Conservation (phyloP, 2,888 invertebrate species). For the Lycaena phlaeas region DNA sequence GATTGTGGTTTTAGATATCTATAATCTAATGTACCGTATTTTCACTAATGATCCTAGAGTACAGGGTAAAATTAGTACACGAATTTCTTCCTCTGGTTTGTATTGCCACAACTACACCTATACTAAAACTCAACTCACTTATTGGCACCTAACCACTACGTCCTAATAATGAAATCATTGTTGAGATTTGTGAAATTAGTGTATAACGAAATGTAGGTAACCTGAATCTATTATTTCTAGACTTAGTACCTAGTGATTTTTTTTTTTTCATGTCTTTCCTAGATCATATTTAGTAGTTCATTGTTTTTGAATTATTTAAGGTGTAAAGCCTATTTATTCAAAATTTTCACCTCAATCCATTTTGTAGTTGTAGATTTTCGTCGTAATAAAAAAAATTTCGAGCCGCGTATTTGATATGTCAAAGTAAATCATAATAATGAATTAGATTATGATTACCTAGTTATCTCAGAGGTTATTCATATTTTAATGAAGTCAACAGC, state of each 20-base stretch:
- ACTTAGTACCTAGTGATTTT: constrained; percentile 35
- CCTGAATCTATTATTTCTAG: constrained; percentile 46
- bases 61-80: constrained; percentile 71
- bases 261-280: constrained; percentile 26
- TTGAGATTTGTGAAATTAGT: constrained; percentile 59
- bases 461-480: constrained; percentile 59
- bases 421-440: constrained; percentile 70
- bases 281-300: constrained; percentile 32
- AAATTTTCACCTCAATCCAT: constrained; percentile 57
- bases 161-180: constrained; percentile 54
- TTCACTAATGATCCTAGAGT: constrained; percentile 68
- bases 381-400: constrained; percentile 63
- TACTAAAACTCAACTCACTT: constrained; percentile 59
- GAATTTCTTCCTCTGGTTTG: constrained; percentile 54
- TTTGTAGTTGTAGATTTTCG: constrained; percentile 56
- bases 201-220: constrained; percentile 42
- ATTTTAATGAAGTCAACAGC: constrained; percentile 55
- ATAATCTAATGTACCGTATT: constrained; percentile 27
- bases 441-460: constrained; percentile 62
- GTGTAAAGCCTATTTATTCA: constrained; percentile 30
- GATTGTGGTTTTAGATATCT: constrained; percentile 13
- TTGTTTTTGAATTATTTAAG: constrained; percentile 33
- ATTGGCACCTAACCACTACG: constrained; percentile 56
- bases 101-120: constrained; percentile 61
- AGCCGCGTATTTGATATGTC: constrained; percentile 73